Base-by-base conservation (phyloP, 2,888 invertebrate genomes). In the Torymus aiolomorphi region DNA sequence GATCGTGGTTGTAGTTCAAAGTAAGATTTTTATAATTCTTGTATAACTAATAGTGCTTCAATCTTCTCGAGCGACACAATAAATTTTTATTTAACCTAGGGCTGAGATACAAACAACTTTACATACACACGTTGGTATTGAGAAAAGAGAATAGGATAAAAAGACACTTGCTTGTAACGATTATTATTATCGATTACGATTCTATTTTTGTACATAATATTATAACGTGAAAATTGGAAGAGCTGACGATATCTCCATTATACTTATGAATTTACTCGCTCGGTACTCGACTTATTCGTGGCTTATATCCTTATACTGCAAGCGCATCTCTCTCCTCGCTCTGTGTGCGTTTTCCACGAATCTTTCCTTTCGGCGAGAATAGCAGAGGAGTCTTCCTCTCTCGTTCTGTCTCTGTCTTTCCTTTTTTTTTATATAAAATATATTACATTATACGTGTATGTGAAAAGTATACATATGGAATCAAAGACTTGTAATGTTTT, bases 171-270 rank as follows among this genome's bases (percentile, higher is more conserved):
- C 86, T 42, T 42, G 42, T 42, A 42, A 42, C 42, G 88, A 88
- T 84, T 83, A 87, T 84, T 83, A 87, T 88, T 87, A 87, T 84
- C 82, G 83, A 88, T 88, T 87, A 85, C 88, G 87, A 87, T 88
- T 87, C 89, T 88, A 89, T 89, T 89, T 89, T 89, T 88, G 88
- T 89, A 89, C 87, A 88, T 88, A 82, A 79, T 78, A 67, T 75
- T 79, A 56, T 77, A 61, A 74, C 88, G 87, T 86, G 86, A 85
- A 85, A 83, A 86, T 86, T 86, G 82, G n/a, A 18, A 24, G 70
- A 42, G 49, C 18, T 69, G 20, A 67, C 56, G 52, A 73, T 71
- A 73, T 59, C 57, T 62, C 65, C 31, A 65, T 52, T 72, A 76
- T 75, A 65, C 66, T 71, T 52, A 70, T n/a, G 42, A 42, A 42